phyloP scores from a whole-genome alignment of 1,140 invertebrate genomes.

The Nomia melanderi region DNA sequence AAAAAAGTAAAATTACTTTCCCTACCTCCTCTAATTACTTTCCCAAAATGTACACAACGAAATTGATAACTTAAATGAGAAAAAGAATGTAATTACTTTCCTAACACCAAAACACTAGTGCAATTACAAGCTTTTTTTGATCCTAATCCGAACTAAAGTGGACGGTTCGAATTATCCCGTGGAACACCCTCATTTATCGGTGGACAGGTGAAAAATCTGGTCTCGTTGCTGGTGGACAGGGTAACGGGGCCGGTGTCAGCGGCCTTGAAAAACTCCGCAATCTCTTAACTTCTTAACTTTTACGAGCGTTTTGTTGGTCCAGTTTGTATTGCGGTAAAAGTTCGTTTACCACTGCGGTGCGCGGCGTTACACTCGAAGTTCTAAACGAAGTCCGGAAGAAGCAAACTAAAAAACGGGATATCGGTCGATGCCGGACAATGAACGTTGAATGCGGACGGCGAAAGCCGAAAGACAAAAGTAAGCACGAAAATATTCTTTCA shows the following conservation, averaged over 20 bases:
- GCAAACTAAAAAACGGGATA: conserved; percentile 3
- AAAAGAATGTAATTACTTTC: too few species aligned
- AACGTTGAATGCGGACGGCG: not conserved
- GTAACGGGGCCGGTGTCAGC: conserved; percentile 12
- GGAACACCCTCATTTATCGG: conserved; percentile 11
- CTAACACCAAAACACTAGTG: too few species aligned
- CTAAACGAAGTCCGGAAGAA: not conserved
- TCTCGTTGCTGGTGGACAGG: not conserved
- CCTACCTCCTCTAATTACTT: too few species aligned
- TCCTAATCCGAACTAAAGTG: too few species aligned
- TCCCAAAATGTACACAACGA: too few species aligned
- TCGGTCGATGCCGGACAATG: not conserved
- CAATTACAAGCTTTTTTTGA: too few species aligned
- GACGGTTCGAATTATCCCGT: conserved; percentile 28
- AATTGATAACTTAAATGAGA: too few species aligned
- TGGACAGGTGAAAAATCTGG: conserved; percentile 25
- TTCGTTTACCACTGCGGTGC: conserved; percentile 41
- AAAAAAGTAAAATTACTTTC: too few species aligned
- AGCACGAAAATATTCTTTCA: not conserved
- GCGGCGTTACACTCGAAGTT: conserved; percentile 16
- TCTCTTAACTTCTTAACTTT: conserved; percentile 61
- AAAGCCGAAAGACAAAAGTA: not conserved
- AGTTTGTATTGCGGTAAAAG: conserved; percentile 55
- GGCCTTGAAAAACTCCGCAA: conserved; percentile 62
- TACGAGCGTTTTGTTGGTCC: conserved; percentile 48